Evolutionary conservation across 2,797 vertebrate species (phyloP), one percentile per base, ranked within the genome.

Genomic region (Enteromius unitaeniatus): DNA sequence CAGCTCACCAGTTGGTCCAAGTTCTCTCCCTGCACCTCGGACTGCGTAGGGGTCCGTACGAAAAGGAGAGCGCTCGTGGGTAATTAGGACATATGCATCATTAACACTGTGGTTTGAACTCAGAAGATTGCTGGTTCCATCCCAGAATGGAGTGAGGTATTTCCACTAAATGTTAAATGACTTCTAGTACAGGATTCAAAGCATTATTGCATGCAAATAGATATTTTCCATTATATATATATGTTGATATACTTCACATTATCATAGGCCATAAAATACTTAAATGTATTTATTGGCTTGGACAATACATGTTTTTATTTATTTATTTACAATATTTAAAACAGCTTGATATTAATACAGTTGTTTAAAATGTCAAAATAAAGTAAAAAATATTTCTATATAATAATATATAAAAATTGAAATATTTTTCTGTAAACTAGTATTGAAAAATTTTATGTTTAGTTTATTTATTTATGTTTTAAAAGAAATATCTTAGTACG

Each of bases 1-100:
- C 98, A 99, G 90, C 96, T 99, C 87, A 97, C 97, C 11, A 97
- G 89, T 94, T 99, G 98, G 98, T 99, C 98, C 90, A 98, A 96
- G 92, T 99, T 99, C 94, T 97, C 98, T 75, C 94, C 97, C 47
- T 99, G 98, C 92, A 97, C 96, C 21, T 96, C 97, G 69, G 97
- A 99, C 91, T 99, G 98, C 37, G 97, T 97, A 60, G 97, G 97
- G 70, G 96, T 99, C 85, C 96, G 98, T 87, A 98, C 96, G 72
- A 96, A 97, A 85, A 98, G 97, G 91, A 97, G 98, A 68, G 89
- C 94, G 55, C 94, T 99, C 87, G 93, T 98, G 34, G 98, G 98
- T 99, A 95, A 93, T 94, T 8, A 34, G 11, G 3, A 19, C 37
- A 9, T 70, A 6, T 28, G 85, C 72, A 84, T 88, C 64, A 74